Base-by-base conservation (phyloP, 2,888 invertebrate genomes). In the Trichopria drosophilae region DNA sequence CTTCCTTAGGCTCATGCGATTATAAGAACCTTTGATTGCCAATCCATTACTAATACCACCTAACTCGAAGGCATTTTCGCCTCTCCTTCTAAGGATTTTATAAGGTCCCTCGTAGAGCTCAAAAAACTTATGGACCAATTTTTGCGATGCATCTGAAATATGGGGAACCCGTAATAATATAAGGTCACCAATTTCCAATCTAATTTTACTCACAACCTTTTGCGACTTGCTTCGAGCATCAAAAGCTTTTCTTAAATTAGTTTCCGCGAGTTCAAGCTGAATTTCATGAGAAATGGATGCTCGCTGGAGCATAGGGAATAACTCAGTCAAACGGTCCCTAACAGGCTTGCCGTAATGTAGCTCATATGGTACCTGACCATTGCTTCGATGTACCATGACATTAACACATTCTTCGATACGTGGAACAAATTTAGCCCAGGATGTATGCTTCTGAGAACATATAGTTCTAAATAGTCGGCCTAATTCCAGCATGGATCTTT, bases 401-500 rank as follows among this genome's bases (percentile, higher is more conserved):
- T 31, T 31, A 15, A n/a, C n/a, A n/a, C n/a, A n/a, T n/a, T 31
- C n/a, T 10, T 31, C 15, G 3, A 31, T 31, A 6, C 4, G 3
- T 4, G 31, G 7, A n/a, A 31, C n/a, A 12, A 7, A 31, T 12
- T n/a, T 4, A 6, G 31, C 31, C 55, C 60, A 58, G 1, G 10
- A 15, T 1, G 47, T 51, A 44, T 56, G 58, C 10, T 43, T 22
- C 6, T 50, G 19, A 3, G 46, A 7, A 18, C 50, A 51, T 20
- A 47, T 46, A 1, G 51, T 56, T 28, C 54, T 15, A 42, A 54
- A 60, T 2, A 57, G 10, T 2, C 49, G 24, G 2, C 53, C 55
- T 6, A 59, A n/a, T 16, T 59, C 58, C 2, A 51, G 7, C 54
- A 58, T 59, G 3, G 46, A 40, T 6, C 55, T 20, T 16, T 60